Evolutionary conservation across 2,113 vertebrate genomes (phyloP).

Genomic region (Typhlomys cinereus): DNA sequence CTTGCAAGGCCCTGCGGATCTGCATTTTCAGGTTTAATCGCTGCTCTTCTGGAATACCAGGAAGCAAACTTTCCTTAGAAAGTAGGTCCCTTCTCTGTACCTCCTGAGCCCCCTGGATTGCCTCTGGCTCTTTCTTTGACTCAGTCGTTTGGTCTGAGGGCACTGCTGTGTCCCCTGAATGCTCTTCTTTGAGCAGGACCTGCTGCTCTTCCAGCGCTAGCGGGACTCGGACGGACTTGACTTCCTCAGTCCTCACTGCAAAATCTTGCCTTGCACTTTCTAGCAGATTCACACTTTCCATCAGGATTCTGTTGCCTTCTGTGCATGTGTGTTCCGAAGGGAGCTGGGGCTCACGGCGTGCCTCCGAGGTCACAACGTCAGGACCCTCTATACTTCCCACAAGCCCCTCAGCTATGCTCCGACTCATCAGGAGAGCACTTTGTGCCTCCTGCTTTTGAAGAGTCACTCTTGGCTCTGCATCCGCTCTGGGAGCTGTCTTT

Average conservation of each 20-base stretch:
- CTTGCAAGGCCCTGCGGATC: constrained; percentile 86
- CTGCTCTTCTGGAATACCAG: constrained; percentile 81
- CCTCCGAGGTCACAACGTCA: constrained; percentile 71
- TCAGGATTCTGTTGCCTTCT: constrained; percentile 80
- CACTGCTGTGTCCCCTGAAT: constrained; percentile 60
- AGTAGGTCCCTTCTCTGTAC: constrained; percentile 80
- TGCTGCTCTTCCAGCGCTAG: constrained; percentile 88
- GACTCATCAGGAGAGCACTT: constrained; percentile 82
- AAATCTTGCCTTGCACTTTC: constrained; percentile 86
- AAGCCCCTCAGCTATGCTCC: constrained; percentile 81
- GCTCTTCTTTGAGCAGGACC: constrained; percentile 82
- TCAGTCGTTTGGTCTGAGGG: constrained; percentile 64
- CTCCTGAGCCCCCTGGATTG: constrained; percentile 77
- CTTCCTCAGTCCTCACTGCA: constrained; percentile 86
- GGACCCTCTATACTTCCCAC: constrained; percentile 76
- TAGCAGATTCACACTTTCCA: constrained; percentile 84
- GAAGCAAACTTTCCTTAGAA: constrained; percentile 85
- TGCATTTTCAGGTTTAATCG: constrained; percentile 85
- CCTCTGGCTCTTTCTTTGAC: constrained; percentile 79
- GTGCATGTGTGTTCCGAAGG: constrained; percentile 80
- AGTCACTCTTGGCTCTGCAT: constrained; percentile 80
- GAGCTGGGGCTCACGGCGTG: constrained; percentile 83
- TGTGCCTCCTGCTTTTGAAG: constrained; percentile 86
- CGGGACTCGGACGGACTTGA: constrained; percentile 86
- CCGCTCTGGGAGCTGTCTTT: constrained; percentile 47